Base-by-base conservation (phyloP, 2,888 invertebrate genomes). In the Phyto melanocephala region DNA sequence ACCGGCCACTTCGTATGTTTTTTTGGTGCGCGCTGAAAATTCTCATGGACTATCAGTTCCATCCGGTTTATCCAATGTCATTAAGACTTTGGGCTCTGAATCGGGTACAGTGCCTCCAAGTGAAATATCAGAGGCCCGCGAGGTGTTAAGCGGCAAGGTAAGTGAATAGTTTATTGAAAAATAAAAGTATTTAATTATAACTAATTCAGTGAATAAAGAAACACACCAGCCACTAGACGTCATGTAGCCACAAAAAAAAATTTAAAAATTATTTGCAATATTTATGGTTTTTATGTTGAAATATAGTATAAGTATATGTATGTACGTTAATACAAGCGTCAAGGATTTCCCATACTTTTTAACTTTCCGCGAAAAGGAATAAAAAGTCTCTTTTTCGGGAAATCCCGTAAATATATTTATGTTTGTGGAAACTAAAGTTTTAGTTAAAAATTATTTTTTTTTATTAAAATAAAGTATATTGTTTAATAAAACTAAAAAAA, bases 11-110 rank as follows among this genome's bases (percentile, higher is more conserved):
- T 93, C 94, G 37, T 98, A 98, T 91, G 94, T 96, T 84, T 98
- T 98, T 90, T 92, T 97, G 81, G 95, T 98, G 42, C 93, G 95
- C 68, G 97, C 97, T 0, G 95, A 96, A 92, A 98, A 97, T 90
- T 93, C 94, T 11, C 95, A 97, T 88, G 97, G 97, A 11, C 92
- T 96, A 54, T 96, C 97, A 1, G 93, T 95, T 47, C 97, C 97
- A 1, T 96, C 96, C 86, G 93, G 94, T 13, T 91, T 95, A 35
- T 96, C 96, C 20, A 94, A 94, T 84, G 92, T 93, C 13, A 94
- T 95, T 28, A 93, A 94, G 86, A 96, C 96, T 0, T 81, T 91
- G 56, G 91, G 91, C 37, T 89, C 90, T 35, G 91, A 91, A 76
- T 87, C 88, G 68, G 90, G 91, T 79, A 88, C 90, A 10, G 87